These are phyloP conservation scores for Oncorhynchus masou DNA, from an alignment of 2,113 vertebrate genomes.

Conservation along the genomic window DNA sequence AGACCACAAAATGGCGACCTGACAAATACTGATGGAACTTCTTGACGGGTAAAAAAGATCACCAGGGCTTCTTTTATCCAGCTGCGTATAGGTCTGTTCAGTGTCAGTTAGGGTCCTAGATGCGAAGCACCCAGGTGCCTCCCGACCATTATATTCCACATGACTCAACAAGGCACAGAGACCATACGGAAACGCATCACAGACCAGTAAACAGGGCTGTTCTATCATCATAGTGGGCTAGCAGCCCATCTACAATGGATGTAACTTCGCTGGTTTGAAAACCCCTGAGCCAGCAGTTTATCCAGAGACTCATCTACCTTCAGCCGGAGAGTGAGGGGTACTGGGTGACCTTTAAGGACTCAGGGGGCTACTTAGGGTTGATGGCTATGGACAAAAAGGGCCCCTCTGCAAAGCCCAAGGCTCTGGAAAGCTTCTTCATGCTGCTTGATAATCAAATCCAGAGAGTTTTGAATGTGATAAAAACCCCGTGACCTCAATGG, in stretches of 20 bases:
- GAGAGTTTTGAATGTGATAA: no score
- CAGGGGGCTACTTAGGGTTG: no score
- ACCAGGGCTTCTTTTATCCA: slow-evolving; percentile 12
- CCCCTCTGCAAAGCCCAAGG: no score
- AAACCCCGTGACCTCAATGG: no score
- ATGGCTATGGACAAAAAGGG: no score
- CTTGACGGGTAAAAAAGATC: background rate
- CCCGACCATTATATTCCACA: background rate
- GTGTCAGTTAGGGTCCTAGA: background rate
- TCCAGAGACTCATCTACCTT: no score
- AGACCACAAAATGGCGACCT: slow-evolving; percentile 6
- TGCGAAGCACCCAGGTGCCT: slow-evolving; percentile 11
- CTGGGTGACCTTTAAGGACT: no score
- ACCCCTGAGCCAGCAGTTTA: no score
- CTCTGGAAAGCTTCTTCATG: no score
- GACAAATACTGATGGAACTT: slow-evolving; percentile 14
- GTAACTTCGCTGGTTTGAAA: no score
- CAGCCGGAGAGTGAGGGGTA: no score
- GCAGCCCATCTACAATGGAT: background rate
- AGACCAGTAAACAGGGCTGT: slow-evolving; percentile 3
- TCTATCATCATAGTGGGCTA: slow-evolving; percentile 10
- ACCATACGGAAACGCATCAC: background rate
- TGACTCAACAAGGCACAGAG: background rate
- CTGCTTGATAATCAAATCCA: no score
- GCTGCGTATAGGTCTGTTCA: slow-evolving; percentile 10